Percentiles rank a stretch among this genome's conserved stretches.
Evolutionary conservation across 2,113 vertebrate species (phyloP).

Genomic region (Oryzias woworae): DNA sequence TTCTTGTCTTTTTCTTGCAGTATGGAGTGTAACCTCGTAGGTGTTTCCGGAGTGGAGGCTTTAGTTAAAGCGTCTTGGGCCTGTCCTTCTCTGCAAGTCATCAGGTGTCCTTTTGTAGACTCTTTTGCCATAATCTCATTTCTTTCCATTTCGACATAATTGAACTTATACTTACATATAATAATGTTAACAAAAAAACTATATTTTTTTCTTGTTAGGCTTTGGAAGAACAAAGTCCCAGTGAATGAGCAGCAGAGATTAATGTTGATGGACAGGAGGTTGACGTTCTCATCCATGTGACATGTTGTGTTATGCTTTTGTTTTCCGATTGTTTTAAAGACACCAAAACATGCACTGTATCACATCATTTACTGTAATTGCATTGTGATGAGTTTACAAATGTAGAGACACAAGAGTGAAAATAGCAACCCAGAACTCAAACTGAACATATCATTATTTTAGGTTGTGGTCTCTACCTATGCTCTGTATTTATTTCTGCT

Average conservation of each 20-base stretch:
- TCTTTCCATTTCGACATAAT: not conserved
- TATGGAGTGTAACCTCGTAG: conserved; percentile 85
- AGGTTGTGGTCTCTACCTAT: conserved; percentile 47
- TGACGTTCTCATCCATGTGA: conserved; percentile 81
- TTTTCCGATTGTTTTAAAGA: too few relatives aligned
- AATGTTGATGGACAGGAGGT: conserved; percentile 75
- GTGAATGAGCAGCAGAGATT: conserved; percentile 45
- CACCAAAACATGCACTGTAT: too few relatives aligned
- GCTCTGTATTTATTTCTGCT: conserved; percentile 42
- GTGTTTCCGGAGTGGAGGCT: conserved; percentile 69
- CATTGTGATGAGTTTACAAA: too few relatives aligned
- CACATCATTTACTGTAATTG: too few relatives aligned
- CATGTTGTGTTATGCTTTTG: not conserved
- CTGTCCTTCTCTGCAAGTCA: conserved; percentile 72
- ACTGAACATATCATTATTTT: not conserved
- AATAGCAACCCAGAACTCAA: not conserved
- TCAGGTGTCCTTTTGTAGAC: conserved; percentile 78
- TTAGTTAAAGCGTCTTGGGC: conserved; percentile 71
- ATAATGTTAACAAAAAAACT: not conserved
- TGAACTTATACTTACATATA: not conserved
- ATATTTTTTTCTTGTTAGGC: conserved; percentile 58
- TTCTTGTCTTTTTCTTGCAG: conserved; percentile 60
- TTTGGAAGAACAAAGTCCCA: conserved; percentile 84
- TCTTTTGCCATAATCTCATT: not conserved
- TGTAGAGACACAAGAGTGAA: too few relatives aligned